Evolutionary conservation across 2,797 vertebrate genomes (phyloP), one percentile per base, ranked within the genome.

Genomic region (Takifugu ocellatus): DNA sequence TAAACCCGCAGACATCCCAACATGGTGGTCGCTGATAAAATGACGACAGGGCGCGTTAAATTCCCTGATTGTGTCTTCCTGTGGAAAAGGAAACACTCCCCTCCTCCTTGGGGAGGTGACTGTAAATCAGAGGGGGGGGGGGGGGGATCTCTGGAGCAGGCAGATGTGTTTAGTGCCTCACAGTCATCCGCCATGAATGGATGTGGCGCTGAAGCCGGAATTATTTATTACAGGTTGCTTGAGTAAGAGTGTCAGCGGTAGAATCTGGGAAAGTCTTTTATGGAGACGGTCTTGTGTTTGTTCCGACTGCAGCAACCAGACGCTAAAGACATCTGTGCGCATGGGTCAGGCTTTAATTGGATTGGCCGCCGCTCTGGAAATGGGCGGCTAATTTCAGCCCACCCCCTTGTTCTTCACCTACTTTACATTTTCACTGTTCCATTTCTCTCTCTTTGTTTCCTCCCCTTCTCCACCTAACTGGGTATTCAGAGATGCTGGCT

Each of bases 281-380:
- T 27, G 24, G 27, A 61, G 25, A 12, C 33, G 67, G 29, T 70
- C 57, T 68, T 10, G 33, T 60, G 56, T 70, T 16, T 56, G 57
- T 1, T 17, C 58, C 11, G 27, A 51, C 54, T 25, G 52, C 61
- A 52, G 79, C 70, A 79, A 85, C 74, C 73, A 78, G 82, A 83
- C 78, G 83, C 86, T 84, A 76, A 87, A 87, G 79, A 87, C 79
- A 81, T 86, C 79, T 83, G 81, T 65, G 68, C 66, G 53, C 65
- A 81, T 79, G 69, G 72, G 66, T 89, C 89, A 87, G 87, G 81
- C 87, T 86, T 86, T 72, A 82, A 81, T 84, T 85, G 86, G 79
- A 85, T 85, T 83, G 81, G 84, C 81, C 72, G 80, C 66, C 77
- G 83, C 73, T 81, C 74, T 83, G 77, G 85, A 86, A 86, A 21